phyloP scores from a whole-genome alignment of 2,113 vertebrate genomes.

The Grammomys surdaster region DNA sequence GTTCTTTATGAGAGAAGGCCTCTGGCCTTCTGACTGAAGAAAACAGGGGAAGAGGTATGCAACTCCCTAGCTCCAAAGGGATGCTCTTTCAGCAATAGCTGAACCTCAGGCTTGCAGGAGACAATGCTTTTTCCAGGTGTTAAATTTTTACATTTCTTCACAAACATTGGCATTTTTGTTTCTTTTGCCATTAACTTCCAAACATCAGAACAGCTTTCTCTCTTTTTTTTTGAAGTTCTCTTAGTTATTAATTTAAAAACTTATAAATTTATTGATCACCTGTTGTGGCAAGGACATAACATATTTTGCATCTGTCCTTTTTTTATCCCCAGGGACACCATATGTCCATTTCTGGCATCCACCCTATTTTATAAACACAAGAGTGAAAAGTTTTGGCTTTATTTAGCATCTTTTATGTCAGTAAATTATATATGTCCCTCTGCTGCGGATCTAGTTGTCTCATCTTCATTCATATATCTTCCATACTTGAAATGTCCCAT shows the following conservation, averaged over 20 bases:
- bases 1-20: background rate
- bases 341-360: constrained; percentile 81
- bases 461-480: constrained; percentile 56
- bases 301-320: constrained; percentile 74
- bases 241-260: constrained; percentile 75
- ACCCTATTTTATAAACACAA: constrained; percentile 68
- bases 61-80: constrained; percentile 19
- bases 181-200: constrained; percentile 62
- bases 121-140: constrained; percentile 71
- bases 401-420: constrained; percentile 66
- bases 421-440: constrained; percentile 65
- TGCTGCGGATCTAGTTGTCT: constrained; percentile 49
- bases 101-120: constrained; percentile 29
- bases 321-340: constrained; percentile 71
- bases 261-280: constrained; percentile 80
- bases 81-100: constrained; percentile 20
- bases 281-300: constrained; percentile 73
- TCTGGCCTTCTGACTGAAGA: constrained; percentile 40
- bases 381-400: constrained; percentile 78
- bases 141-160: constrained; percentile 69
- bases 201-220: constrained; percentile 61
- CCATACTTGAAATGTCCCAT: constrained; percentile 64
- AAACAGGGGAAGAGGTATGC: background rate
- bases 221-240: constrained; percentile 45
- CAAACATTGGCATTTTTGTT: background rate